A percentile compares a stretch with the other conserved stretches of the same genome.
Conservation (phyloP, 2,113 vertebrate species). For the Gyps fulvus region DNA sequence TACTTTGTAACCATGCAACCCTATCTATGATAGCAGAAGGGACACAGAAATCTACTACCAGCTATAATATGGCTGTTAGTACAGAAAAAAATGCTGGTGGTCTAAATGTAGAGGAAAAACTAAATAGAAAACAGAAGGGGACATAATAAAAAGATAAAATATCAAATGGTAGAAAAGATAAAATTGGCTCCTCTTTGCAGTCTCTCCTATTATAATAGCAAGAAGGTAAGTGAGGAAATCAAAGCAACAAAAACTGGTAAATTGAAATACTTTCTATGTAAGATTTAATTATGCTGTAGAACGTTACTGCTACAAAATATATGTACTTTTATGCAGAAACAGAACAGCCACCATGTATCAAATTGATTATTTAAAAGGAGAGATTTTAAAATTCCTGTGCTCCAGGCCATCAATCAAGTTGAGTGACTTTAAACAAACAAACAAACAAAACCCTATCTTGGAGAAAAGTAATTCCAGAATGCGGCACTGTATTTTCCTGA, state of each 20-base stretch:
- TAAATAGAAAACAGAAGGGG: neutral
- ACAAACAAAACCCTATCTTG: neutral
- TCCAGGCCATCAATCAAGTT: neutral
- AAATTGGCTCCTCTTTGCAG: neutral
- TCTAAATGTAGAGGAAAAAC: neutral
- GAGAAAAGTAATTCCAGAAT: neutral
- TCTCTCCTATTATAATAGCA: neutral
- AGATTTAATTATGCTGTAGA: neutral
- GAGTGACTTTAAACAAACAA: neutral
- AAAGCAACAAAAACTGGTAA: neutral
- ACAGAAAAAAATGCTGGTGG: neutral
- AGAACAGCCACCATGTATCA: neutral
- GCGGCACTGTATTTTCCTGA: neutral
- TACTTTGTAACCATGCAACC: neutral
- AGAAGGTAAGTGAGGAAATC: neutral
- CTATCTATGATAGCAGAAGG: neutral
- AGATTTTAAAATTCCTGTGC: neutral
- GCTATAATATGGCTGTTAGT: neutral
- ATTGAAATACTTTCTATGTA: neutral
- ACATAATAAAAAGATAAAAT: neutral
- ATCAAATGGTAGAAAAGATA: neutral
- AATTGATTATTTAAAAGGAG: neutral
- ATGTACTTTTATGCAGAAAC: neutral
- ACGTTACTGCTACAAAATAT: neutral
- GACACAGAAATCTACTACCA: neutral